Evolutionary conservation across 2,113 vertebrate species (phyloP), one percentile per base, ranked within the genome.

Genomic region (Planiliza haematocheilus): DNA sequence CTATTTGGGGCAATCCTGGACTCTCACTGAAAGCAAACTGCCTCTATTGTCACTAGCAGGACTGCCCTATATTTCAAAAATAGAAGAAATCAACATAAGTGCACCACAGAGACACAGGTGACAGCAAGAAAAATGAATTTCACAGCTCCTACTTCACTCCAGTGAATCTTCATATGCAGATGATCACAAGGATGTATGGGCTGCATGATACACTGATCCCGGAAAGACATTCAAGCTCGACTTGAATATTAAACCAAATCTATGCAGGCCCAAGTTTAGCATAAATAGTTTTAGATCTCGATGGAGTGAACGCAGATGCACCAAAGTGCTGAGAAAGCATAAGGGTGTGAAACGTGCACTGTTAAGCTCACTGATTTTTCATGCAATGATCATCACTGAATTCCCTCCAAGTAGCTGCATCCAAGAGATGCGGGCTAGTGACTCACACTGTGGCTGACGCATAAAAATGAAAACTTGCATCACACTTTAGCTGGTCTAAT

Each of bases 1-100:
- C 70, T 42, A 51, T 39, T 71, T 73, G 70, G 74, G 75, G 58
- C 70, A 71, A 8, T 11, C 48, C 52, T 20, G 34, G 38, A 63
- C 50, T 24, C 69, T 65, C 64, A 68, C 75, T 68, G 56, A 42
- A 57, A 81, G 63, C 61, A 41, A 49, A 68, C 43, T 6, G 7
- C 21, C 30, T 68, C 58, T 10, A 21, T 57, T 65, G 69, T 71
- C 63, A 52, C 42, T 30, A 49, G 5, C 18, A 43, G 58, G 57
- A 18, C 51, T 72, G 63, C 14, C 58, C 77, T 61, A 66, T 36
- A 79, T 76, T 69, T 73, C 60, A 65, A 37, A 36, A 67, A 60
- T 39, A 73, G 20, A 20, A 57, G 21, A 57, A 50, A 49, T 67
- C 43, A 36, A 37, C 24, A 51, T 2, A 18, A 18, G 7, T 14